Evolutionary conservation across 2,797 vertebrate genomes (phyloP), one percentile per base, ranked within the genome.

Genomic region (Sphaeramia orbicularis): DNA sequence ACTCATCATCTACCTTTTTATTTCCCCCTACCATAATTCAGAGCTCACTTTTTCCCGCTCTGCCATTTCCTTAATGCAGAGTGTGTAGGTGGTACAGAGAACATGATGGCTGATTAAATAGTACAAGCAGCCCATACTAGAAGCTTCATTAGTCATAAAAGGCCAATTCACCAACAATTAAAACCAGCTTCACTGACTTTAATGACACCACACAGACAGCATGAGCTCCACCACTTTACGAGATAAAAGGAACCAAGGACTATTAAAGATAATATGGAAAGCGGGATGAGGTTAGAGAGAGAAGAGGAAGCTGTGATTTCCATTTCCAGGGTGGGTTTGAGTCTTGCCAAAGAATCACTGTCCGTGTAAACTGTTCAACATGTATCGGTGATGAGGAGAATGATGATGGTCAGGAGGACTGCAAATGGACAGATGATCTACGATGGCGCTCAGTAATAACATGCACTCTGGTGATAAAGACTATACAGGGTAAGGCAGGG

Each of bases 101-200:
- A 86, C 85, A 91, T 68, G 81, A 86, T 88, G 74, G 76, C 81
- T 87, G 80, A 88, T 89, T 88, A 91, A 87, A 91, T 85, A 84
- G 77, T 83, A 86, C 86, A 85, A 85, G 77, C 81, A 71, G 78
- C 70, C 72, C 75, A 72, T 85, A 85, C 55, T 49, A 65, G 70
- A 78, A 78, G 73, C 80, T 87, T 91, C 90, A 90, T 93, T 92
- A 90, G 90, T 92, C 88, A 90, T 90, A 89, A 92, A 91, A 90
- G 85, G 74, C 74, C 75, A 85, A 89, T 89, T 92, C 83, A 69
- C 76, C 70, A 75, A 86, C 86, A 93, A 90, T 92, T 92, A 91
- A 89, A 83, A 92, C 38, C 49, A 64, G 71, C 86, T 86, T 86
- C 75, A 65, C 71, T 71, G 78, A 80, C 71, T 85, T 86, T 83